Base-by-base conservation (phyloP, 2,797 vertebrate species). In the Etheostoma perlongum region DNA sequence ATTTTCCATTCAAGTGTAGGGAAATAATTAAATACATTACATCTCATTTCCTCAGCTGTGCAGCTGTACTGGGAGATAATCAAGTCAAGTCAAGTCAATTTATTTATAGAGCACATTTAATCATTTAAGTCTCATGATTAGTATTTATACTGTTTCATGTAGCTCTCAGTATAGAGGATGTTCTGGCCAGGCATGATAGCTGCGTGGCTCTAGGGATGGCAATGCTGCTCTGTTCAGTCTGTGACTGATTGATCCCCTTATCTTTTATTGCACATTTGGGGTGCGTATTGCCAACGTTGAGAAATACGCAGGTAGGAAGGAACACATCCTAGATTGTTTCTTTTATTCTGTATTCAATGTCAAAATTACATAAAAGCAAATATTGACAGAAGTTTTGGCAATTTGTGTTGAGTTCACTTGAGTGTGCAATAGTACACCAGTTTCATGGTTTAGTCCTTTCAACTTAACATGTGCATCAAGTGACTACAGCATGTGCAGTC, bases 21-120 rank as follows among this genome's bases (percentile, higher is more conserved):
- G 67, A 55, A 83, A 86, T 88, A 86, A 92, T 91, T 87, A 79
- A 91, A 86, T 86, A 78, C 57, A 85, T 82, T 85, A 72, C 52
- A 88, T 90, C 78, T 91, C 65, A 85, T 90, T 88, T 90, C 78
- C 83, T 80, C 46, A 1, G 70, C 72, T 53, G 70, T 58, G 74
- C 81, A 88, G 80, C 86, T 92, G 81, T 49, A 70, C 78, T 11
- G 36, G 19, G 60, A 87, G 88, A 90, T 93, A 90, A 91, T 30
- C 30, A 30, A 30, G 30, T 30, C 30, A 30, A 30, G 30, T 30
- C 30, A 30, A 30, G 30, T 30, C 30, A 30, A 30, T 30, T 30
- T 30, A 30, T 30, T 30, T 30, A 30, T 30, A 6, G 30, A 30
- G 30, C 30, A 30, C 30, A 30, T 30, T 30, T 30, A 30, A 30